Percentiles rank a stretch among this genome's conserved stretches.
phyloP scores from a whole-genome alignment of 2,113 vertebrate genomes.

The Pedetes capensis region DNA sequence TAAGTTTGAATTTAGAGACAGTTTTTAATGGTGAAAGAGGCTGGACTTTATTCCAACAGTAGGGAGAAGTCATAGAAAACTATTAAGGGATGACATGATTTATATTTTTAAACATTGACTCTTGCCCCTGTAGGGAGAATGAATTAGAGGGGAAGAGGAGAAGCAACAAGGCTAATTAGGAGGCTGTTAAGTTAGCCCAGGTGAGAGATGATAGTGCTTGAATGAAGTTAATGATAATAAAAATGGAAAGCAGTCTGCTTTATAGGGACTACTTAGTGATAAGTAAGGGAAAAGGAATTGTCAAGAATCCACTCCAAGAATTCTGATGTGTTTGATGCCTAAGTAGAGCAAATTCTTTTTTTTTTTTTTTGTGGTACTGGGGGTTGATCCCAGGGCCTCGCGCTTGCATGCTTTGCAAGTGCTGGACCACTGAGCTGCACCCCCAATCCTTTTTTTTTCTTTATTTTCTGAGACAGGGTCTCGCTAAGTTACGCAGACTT shows the following conservation, averaged over 20 bases:
- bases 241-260: constrained; percentile 16
- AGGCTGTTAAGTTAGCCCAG: neutral
- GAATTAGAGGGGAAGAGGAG: neutral
- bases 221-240: neutral
- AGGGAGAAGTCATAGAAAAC: neutral
- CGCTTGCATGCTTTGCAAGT: too few relatives aligned
- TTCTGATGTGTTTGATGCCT: neutral
- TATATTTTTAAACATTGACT: neutral
- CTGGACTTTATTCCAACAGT: neutral
- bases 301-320: neutral
- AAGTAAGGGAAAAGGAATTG: neutral
- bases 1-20: neutral
- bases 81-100: neutral
- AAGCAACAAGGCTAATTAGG: neutral
- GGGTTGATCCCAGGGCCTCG: too few relatives aligned
- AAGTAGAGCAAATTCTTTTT: neutral
- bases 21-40: neutral
- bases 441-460: too few relatives aligned
- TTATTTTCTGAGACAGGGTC: too few relatives aligned
- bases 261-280: neutral
- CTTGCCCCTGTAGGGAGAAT: neutral
- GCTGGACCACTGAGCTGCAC: too few relatives aligned
- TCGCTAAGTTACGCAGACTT: too few relatives aligned
- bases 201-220: neutral
- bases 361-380: too few relatives aligned